Conservation (phyloP, 1,140 invertebrate species). For the Macrocentrus cingulum region DNA sequence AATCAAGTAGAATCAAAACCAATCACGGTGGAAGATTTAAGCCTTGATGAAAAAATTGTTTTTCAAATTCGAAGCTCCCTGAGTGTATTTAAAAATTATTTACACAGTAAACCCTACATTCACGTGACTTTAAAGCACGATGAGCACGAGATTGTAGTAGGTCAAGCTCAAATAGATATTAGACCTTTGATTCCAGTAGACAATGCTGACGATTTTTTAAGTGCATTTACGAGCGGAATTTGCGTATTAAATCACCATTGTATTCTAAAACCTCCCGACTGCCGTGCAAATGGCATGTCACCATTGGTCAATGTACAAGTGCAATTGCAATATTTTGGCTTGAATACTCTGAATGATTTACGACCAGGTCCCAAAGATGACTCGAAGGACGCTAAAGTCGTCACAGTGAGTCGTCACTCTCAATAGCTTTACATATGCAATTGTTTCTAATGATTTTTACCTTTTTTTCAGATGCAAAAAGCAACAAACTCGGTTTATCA, state of each 20-base stretch:
- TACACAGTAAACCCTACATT: slow-evolving; percentile 43
- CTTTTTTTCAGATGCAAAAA: slow-evolving; percentile 27
- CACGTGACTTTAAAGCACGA: slow-evolving; percentile 43
- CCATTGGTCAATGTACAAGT: slow-evolving; percentile 32
- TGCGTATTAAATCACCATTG: slow-evolving; percentile 43
- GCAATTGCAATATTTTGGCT: slow-evolving; percentile 39
- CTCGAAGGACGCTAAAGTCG: neutral
- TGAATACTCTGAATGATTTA: slow-evolving; percentile 26
- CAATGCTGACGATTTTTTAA: slow-evolving; percentile 38
- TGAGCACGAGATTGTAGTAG: slow-evolving; percentile 38
- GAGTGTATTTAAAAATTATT: slow-evolving; percentile 43
- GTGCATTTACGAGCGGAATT: slow-evolving; percentile 32
- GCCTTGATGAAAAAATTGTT: slow-evolving; percentile 46
- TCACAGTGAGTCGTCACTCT: neutral
- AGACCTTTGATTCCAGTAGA: slow-evolving; percentile 39
- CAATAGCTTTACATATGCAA: slow-evolving; percentile 10
- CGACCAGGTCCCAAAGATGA: slow-evolving; percentile 20
- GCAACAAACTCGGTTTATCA: slow-evolving; percentile 42
- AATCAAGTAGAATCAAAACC: slow-evolving; percentile 45
- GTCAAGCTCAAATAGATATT: slow-evolving; percentile 45
- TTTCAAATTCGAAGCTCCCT: slow-evolving; percentile 50
- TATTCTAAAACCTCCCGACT: slow-evolving; percentile 32
- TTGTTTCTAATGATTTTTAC: neutral
- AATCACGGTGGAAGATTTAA: slow-evolving; percentile 35
- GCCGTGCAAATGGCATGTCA: slow-evolving; percentile 26